A percentile compares a stretch with the other conserved stretches of the same genome.
phyloP scores from a whole-genome alignment of 1,140 invertebrate species.

The Bombus vancouverensis region DNA sequence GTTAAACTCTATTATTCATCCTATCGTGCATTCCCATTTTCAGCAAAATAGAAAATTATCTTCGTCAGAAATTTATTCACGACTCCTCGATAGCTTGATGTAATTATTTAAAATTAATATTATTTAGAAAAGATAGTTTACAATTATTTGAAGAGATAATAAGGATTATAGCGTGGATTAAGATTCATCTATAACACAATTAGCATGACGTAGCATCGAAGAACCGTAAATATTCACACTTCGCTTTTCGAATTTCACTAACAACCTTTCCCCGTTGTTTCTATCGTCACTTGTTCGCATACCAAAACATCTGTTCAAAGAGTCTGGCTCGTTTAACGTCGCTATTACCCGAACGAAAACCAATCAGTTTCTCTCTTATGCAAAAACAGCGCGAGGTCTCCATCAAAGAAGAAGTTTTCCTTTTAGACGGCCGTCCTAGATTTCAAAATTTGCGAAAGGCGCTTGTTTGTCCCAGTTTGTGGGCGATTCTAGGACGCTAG shows the following conservation, averaged over 20 bases:
- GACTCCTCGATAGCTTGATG: too few species aligned
- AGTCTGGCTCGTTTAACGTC: not conserved
- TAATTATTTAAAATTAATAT: too few species aligned
- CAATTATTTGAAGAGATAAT: not conserved
- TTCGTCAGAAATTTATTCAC: not conserved
- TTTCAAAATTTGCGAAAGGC: slow-evolving; percentile 56
- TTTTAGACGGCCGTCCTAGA: slow-evolving; percentile 45
- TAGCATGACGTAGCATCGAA: not conserved
- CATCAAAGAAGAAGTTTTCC: slow-evolving; percentile 45
- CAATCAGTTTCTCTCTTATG: slow-evolving; percentile 34
- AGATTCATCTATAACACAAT: too few species aligned
- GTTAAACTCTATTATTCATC: not conserved
- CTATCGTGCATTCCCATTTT: not conserved
- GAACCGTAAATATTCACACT: too few species aligned
- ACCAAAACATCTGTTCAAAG: not conserved
- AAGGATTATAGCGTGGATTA: too few species aligned
- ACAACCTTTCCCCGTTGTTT: not conserved
- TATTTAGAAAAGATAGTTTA: not conserved
- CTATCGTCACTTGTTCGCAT: too few species aligned
- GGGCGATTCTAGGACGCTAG: slow-evolving; percentile 38
- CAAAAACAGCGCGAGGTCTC: not conserved
- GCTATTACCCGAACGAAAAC: not conserved
- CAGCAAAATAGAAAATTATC: not conserved
- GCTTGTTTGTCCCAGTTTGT: slow-evolving; percentile 42
- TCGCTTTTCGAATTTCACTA: not conserved